Conservation (phyloP, 92 coral and sea anemone species). For the Phenganax stokvisi region DNA sequence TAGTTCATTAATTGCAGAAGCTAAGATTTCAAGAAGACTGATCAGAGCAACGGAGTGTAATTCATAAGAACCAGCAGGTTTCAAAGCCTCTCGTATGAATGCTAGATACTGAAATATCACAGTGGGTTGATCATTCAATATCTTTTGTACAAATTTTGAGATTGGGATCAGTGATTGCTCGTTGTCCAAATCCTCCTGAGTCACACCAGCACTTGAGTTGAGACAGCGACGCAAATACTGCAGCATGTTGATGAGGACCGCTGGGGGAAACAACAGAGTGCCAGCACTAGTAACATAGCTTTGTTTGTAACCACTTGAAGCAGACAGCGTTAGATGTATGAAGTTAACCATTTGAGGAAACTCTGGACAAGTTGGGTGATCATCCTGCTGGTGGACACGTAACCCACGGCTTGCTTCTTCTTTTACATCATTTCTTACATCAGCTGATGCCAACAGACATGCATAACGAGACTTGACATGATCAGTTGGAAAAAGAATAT, state of each 20-base stretch:
- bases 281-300: slow-evolving; percentile 35
- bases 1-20: slow-evolving; percentile 62
- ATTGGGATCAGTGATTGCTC: slow-evolving; percentile 64
- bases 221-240: slow-evolving; percentile 71
- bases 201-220: slow-evolving; percentile 77
- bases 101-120: slow-evolving; percentile 69
- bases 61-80: slow-evolving; percentile 79
- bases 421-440: slow-evolving; percentile 82
- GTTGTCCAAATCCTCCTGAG: slow-evolving; percentile 68
- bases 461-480: slow-evolving; percentile 88
- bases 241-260: slow-evolving; percentile 51
- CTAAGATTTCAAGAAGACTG: slow-evolving; percentile 72
- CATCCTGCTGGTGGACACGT: slow-evolving; percentile 41
- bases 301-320: slow-evolving; percentile 20
- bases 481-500: slow-evolving; percentile 73
- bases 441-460: slow-evolving; percentile 88
- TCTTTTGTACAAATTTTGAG: slow-evolving; percentile 49
- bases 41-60: slow-evolving; percentile 80
- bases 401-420: slow-evolving; percentile 92
- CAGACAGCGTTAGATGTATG: slow-evolving; percentile 51
- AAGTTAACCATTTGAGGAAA: slow-evolving; percentile 73
- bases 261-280: slow-evolving; percentile 14
- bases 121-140: slow-evolving; percentile 42
- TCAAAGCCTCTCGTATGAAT: slow-evolving; percentile 65
- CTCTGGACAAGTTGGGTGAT: slow-evolving; percentile 50